Evolutionary conservation across 2,113 vertebrate genomes (phyloP).

Genomic region (Pseudonaja textilis): DNA sequence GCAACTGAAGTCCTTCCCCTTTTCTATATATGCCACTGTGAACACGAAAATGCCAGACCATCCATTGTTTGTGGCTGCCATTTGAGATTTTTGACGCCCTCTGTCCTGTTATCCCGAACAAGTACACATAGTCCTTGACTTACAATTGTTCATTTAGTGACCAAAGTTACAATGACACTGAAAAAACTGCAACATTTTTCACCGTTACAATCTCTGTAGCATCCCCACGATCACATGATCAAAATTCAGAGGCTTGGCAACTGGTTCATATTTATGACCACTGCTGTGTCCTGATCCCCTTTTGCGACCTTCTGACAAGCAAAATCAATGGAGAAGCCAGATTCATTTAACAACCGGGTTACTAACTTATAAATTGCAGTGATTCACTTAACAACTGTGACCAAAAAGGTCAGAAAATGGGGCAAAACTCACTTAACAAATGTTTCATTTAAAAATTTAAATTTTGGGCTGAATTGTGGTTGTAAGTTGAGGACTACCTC

Average conservation of each 20-base stretch:
- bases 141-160: neutral
- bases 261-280: neutral
- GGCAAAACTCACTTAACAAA: neutral
- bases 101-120: neutral
- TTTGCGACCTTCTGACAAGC: neutral
- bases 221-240: neutral
- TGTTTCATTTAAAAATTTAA: neutral
- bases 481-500: neutral
- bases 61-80: neutral
- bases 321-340: neutral
- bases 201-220: neutral
- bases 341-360: neutral
- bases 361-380: neutral
- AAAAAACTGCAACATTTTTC: neutral
- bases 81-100: neutral
- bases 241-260: neutral
- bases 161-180: neutral
- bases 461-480: neutral
- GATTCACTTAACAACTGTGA: neutral
- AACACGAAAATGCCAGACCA: neutral
- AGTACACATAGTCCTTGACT: neutral
- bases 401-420: rapidly evolving
- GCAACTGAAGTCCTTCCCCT: neutral
- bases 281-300: neutral
- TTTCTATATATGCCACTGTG: neutral